phyloP scores from a whole-genome alignment of 2,888 invertebrate genomes.

The Sphaerophoria taeniata region DNA sequence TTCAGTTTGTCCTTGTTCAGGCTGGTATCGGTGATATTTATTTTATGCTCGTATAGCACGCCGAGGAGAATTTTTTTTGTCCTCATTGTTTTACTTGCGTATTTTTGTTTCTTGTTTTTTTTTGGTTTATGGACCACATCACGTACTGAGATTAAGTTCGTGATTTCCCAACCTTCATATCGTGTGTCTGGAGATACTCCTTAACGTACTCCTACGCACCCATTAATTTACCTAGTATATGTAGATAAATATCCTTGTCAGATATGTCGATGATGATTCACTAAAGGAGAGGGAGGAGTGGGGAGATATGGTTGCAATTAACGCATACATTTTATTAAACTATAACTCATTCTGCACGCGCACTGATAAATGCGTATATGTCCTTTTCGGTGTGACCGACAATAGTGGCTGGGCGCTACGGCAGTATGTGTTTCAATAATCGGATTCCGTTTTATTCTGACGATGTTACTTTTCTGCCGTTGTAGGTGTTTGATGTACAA shows the following conservation, averaged over 20 bases:
- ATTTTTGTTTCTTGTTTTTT: background rate
- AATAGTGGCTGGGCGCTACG: constrained; percentile 15
- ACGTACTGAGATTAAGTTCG: constrained; percentile 67
- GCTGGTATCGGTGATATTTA: constrained; percentile 21
- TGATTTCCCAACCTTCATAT: constrained; percentile 63
- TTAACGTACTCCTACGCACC: constrained; percentile 5
- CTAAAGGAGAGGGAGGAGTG: background rate
- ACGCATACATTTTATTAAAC: constrained; percentile 68
- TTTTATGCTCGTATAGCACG: constrained; percentile 36
- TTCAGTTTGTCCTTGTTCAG: constrained; percentile 7
- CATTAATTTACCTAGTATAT: constrained; percentile 1
- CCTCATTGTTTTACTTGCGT: background rate
- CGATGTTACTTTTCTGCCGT: too few species aligned
- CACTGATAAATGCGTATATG: constrained; percentile 68
- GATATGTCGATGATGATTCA: background rate
- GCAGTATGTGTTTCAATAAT: constrained; percentile 45
- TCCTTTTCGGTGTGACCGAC: constrained; percentile 51
- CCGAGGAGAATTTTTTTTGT: constrained; percentile 7
- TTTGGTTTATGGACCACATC: constrained; percentile 47
- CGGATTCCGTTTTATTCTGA: constrained; percentile 68
- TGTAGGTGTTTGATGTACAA: background rate
- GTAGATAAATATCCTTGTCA: constrained; percentile 8
- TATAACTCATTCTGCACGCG: constrained; percentile 72
- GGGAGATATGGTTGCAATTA: constrained; percentile 60
- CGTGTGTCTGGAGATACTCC: constrained; percentile 3